Evolutionary conservation across 1,140 invertebrate genomes (phyloP).

Genomic region (Drosophila burlai): DNA sequence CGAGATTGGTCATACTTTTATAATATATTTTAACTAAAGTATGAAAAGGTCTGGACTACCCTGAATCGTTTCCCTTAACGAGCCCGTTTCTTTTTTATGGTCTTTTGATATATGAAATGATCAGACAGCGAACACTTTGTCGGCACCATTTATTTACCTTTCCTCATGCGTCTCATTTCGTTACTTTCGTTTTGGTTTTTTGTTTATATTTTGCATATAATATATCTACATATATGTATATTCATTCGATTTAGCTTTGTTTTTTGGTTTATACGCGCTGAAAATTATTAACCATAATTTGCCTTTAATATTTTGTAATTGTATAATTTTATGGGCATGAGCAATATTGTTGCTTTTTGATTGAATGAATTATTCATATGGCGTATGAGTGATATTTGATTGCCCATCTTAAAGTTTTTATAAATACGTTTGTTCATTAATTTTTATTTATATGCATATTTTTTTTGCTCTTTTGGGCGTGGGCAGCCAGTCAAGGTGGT

Average conservation of each 20-base stretch:
- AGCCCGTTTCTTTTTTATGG: conserved; percentile 73
- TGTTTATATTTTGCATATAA: conserved; percentile 77
- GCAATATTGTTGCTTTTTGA: conserved; percentile 30
- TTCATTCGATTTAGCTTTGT: conserved; percentile 8
- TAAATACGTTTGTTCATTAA: conserved; percentile 1
- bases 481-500: not conserved
- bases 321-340: conserved; percentile 78
- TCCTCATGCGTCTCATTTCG: conserved; percentile 39
- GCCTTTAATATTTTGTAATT: conserved; percentile 81
- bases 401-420: conserved; percentile 32
- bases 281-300: conserved; percentile 76
- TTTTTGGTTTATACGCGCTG: conserved; percentile 42
- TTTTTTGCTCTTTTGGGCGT: conserved; percentile 4
- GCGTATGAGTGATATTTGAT: conserved; percentile 81
- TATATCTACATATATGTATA: conserved; percentile 51
- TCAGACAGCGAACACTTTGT: conserved; percentile 64
- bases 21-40: not conserved
- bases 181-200: conserved; percentile 51
- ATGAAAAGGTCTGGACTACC: not conserved
- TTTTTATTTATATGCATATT: not conserved
- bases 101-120: conserved; percentile 79
- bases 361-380: conserved; percentile 74
- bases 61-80: conserved; percentile 38
- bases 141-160: conserved; percentile 73
- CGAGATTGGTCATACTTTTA: not conserved